phyloP scores from a whole-genome alignment of 2,888 invertebrate genomes.

The Cerastoderma edule region DNA sequence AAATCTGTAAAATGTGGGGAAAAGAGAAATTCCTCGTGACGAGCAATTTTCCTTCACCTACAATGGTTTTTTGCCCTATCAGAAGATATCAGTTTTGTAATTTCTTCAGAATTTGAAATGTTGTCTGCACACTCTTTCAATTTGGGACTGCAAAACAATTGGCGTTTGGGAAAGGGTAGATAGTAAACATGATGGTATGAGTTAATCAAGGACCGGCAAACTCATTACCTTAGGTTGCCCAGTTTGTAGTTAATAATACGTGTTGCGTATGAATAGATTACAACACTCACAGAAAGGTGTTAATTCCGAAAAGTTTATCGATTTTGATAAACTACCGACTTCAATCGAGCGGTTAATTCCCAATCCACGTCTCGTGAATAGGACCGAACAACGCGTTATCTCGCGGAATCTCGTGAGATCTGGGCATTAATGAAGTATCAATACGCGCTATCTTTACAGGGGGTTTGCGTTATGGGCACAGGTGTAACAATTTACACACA shows the following conservation, averaged over 20 bases:
- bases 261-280: background rate
- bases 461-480: constrained; percentile 25
- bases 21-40: no score
- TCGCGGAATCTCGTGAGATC: background rate
- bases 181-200: no score
- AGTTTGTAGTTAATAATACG: background rate
- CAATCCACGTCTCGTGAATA: background rate
- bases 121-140: no score
- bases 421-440: background rate
- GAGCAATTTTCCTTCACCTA: no score
- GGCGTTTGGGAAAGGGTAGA: no score
- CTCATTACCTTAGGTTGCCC: no score
- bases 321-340: background rate
- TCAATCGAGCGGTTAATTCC: background rate
- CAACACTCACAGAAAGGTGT: constrained; percentile 1
- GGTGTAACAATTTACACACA: constrained; percentile 42
- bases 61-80: no score
- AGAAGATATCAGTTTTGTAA: no score
- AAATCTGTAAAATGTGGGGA: no score
- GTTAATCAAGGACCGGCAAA: no score
- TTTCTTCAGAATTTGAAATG: no score
- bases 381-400: background rate
- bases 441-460: background rate
- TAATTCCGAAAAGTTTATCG: constrained; percentile 5
- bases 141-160: no score